Conservation (phyloP, 2,797 vertebrate species). For the Streptopelia turtur region DNA sequence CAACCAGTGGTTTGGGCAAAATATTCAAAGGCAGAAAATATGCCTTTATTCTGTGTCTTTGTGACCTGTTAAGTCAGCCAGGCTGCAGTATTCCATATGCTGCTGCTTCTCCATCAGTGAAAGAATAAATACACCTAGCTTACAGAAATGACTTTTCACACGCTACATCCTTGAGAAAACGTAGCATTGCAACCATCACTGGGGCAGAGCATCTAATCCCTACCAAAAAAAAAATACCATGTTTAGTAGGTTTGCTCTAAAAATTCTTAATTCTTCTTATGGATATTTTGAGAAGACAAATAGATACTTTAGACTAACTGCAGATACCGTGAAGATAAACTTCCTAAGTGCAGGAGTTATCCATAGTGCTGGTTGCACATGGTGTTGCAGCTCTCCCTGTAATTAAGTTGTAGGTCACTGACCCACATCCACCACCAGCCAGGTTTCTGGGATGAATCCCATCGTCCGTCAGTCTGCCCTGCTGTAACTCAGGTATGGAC, state of each 20-base stretch:
- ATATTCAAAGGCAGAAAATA: background rate
- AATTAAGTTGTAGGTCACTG: background rate
- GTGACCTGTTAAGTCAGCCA: background rate
- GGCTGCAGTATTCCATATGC: background rate
- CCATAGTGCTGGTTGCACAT: background rate
- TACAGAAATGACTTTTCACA: background rate
- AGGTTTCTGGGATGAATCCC: background rate
- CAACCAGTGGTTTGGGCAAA: background rate
- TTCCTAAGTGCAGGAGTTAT: background rate
- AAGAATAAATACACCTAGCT: background rate
- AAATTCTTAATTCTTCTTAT: background rate
- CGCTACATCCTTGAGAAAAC: background rate
- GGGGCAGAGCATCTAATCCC: background rate
- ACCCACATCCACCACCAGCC: rapidly evolving
- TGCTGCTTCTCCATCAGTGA: background rate
- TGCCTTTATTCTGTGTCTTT: background rate
- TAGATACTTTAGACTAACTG: background rate
- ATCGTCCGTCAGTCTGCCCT: background rate
- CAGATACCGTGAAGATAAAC: background rate
- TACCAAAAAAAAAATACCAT: background rate
- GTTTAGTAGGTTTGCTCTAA: background rate
- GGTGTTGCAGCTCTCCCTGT: background rate
- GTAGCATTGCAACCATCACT: background rate
- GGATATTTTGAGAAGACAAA: background rate
- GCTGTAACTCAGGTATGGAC: background rate